These are phyloP conservation scores for Hypotaenidia philippensis DNA, from an alignment of 2,797 vertebrate species.

Conservation along the genomic window DNA sequence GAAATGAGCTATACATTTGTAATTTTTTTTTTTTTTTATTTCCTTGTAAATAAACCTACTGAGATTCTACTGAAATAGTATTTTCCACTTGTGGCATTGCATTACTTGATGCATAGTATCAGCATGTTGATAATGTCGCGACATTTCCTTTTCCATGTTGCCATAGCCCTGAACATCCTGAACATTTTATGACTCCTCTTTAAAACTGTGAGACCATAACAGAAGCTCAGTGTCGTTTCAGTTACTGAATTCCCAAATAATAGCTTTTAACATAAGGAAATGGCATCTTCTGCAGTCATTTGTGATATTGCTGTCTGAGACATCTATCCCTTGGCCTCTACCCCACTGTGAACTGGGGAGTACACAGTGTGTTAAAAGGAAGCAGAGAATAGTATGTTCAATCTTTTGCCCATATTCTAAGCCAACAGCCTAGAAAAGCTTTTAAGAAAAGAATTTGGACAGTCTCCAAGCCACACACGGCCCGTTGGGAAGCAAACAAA, in stretches of 20 bases:
- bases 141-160: not conserved
- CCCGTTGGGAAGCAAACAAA: constrained; percentile 27
- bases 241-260: not conserved
- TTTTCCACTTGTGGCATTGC: not conserved
- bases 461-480: constrained; percentile 5
- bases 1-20: not conserved
- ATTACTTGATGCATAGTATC: not conserved
- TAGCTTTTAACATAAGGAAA: not conserved
- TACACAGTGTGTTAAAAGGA: not conserved
- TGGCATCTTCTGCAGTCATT: not conserved
- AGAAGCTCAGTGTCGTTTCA: not conserved
- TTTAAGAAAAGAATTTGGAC: constrained; percentile 23
- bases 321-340: not conserved
- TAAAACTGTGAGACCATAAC: not conserved
- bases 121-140: not conserved
- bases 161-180: not conserved
- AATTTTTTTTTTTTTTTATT: not conserved
- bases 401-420: not conserved
- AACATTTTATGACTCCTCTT: not conserved
- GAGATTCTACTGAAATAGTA: not conserved
- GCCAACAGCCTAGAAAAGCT: constrained; percentile 25
- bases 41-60: not conserved
- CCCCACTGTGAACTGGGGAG: not conserved
- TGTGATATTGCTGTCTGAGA: not conserved
- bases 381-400: not conserved